These are phyloP conservation scores for Plutella xylostella DNA, from an alignment of 2,888 invertebrate species.

Conservation along the genomic window DNA sequence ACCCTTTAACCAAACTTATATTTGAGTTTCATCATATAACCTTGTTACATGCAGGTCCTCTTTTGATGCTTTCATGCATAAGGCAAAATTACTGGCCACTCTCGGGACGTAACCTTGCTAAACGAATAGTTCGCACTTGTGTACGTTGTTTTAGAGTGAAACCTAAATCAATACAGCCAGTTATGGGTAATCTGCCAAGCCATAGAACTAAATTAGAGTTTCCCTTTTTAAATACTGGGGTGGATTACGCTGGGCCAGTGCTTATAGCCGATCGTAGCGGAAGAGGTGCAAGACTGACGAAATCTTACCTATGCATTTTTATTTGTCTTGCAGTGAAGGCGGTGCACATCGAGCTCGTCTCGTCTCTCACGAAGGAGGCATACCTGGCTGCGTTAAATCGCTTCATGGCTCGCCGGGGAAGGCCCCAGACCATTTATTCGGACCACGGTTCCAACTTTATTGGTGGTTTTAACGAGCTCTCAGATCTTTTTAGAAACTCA, in stretches of 20 bases:
- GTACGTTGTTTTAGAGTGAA: neutral
- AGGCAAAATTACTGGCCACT: neutral
- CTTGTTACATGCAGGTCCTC: neutral
- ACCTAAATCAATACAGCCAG: neutral
- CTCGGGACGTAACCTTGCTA: neutral
- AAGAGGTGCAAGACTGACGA: slow-evolving; percentile 4
- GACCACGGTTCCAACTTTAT: slow-evolving; percentile 18
- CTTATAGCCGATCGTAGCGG: slow-evolving; percentile 13
- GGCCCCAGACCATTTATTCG: slow-evolving; percentile 11
- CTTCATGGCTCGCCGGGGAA: slow-evolving; percentile 14
- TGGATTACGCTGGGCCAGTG: slow-evolving; percentile 15
- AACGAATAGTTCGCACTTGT: neutral
- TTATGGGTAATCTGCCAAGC: slow-evolving; percentile 2
- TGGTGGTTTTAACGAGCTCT: slow-evolving; percentile 14
- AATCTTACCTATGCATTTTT: slow-evolving; percentile 6
- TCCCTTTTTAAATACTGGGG: slow-evolving; percentile 9
- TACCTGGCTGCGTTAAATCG: slow-evolving; percentile 5
- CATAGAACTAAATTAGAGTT: slow-evolving; percentile 6
- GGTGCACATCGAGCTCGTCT: slow-evolving; percentile 9
- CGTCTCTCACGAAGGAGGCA: slow-evolving; percentile 5
- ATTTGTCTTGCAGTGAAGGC: slow-evolving; percentile 5
- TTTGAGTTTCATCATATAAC: neutral
- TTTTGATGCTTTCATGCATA: neutral
- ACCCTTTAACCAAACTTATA: neutral
- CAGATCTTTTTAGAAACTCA: too few relatives aligned